Evolutionary conservation across 2,888 invertebrate genomes (phyloP).

Genomic region (Drepanosiphum platanoidis): DNA sequence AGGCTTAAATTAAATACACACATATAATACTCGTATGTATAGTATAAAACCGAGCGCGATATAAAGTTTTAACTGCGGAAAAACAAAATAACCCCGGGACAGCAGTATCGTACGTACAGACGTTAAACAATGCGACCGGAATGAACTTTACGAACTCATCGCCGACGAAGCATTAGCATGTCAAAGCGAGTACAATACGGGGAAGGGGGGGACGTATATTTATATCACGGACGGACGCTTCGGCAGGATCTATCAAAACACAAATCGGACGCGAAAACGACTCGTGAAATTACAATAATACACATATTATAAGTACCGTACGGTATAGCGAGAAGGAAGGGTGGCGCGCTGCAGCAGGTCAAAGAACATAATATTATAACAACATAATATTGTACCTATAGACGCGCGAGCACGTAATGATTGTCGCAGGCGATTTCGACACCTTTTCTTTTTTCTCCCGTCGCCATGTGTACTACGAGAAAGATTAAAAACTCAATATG

Average conservation of each 20-base stretch:
- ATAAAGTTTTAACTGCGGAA: too few relatives aligned
- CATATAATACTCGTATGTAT: too few relatives aligned
- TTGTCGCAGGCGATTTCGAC: constrained; percentile 18
- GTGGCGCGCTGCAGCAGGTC: not conserved
- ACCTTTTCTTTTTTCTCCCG: not conserved
- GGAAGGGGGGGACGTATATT: not conserved
- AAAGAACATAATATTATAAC: not conserved
- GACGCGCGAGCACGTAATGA: not conserved
- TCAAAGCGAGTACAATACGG: not conserved
- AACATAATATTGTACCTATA: not conserved
- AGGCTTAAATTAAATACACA: not conserved
- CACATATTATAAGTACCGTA: too few relatives aligned
- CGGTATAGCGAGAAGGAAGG: not conserved
- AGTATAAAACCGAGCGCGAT: too few relatives aligned
- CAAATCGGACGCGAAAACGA: not conserved
- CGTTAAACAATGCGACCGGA: not conserved
- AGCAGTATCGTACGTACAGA: not conserved
- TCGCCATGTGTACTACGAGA: not conserved
- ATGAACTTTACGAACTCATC: not conserved
- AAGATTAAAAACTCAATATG: constrained; percentile 20
- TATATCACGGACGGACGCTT: not conserved
- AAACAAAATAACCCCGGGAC: not conserved
- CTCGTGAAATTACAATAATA: not conserved
- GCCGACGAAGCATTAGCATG: not conserved
- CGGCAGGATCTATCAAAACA: not conserved